Base-by-base conservation (phyloP, 2,888 invertebrate genomes). In the Polietes domitor region DNA sequence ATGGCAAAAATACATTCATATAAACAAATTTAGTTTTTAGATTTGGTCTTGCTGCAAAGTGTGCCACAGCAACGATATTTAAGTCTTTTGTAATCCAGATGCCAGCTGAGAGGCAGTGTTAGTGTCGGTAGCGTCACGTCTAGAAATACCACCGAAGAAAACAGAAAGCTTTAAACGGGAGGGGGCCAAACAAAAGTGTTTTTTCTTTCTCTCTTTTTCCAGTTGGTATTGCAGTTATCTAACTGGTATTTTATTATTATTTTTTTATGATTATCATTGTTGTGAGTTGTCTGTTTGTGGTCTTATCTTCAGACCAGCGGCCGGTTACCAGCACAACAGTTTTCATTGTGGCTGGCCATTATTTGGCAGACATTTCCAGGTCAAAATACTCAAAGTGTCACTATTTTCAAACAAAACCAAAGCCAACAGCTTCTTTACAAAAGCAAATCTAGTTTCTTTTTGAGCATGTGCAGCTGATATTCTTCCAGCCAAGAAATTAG, bases 171-270 rank as follows among this genome's bases (percentile, higher is more conserved):
- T 58, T 58, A 6, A 58, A 47, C 47, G n/a, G 47, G n/a, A 15
- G 47, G 15, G n/a, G 15, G n/a, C 47, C 6, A n/a, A 37, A 9
- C 37, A n/a, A 68, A 68, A 70, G n/a, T 47, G 2, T 47, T 47
- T 32, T 43, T 68, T 9, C n/a, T n/a, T n/a, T n/a, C n/a, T n/a
- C n/a, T n/a, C n/a, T n/a, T n/a, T n/a, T n/a, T n/a, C n/a, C n/a
- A n/a, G n/a, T 41, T 2, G 41, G 26, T 70, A 15, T 37, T 68
- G 15, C 26, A 28, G 28, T 70, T 47, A 70, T 70, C 50, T 70
- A 70, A 70, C 70, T 50, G 70, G 50, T 50, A 70, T 70, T 50
- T 70, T 70, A 24, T 70, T 17, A 21, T 28, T 50, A 50, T 28
- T 50, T 4, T 68, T 24, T 70, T 70, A 50, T 50, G 28, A 50